phyloP scores from a whole-genome alignment of 2,113 vertebrate species.

The Anhinga anhinga region DNA sequence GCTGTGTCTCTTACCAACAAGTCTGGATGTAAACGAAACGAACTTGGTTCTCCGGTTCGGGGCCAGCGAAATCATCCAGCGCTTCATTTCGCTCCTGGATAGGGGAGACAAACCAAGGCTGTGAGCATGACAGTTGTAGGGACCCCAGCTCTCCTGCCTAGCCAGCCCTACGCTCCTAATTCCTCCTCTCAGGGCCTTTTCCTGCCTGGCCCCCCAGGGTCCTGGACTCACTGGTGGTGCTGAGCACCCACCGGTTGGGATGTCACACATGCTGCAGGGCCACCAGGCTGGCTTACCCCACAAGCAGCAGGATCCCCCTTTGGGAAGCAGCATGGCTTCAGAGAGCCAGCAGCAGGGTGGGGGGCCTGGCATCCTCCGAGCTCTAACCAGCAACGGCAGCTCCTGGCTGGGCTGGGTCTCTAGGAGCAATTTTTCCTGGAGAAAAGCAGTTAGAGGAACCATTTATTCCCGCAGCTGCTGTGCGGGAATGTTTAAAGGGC shows the following conservation, averaged over 20 bases:
- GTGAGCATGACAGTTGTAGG: background rate
- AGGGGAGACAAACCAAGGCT: background rate
- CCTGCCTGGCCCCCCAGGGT: background rate
- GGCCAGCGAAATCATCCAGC: slow-evolving; percentile 92
- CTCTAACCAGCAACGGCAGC: background rate
- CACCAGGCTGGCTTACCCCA: background rate
- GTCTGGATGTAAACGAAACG: slow-evolving; percentile 86
- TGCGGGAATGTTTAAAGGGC: background rate
- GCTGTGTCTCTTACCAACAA: slow-evolving; percentile 80
- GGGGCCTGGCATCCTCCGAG: background rate
- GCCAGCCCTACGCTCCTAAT: background rate
- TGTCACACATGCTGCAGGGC: background rate
- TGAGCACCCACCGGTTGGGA: background rate
- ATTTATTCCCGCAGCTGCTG: background rate
- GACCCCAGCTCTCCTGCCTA: background rate
- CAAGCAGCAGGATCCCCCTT: background rate
- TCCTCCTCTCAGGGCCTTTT: background rate
- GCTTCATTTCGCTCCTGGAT: slow-evolving; percentile 92
- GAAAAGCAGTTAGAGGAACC: background rate
- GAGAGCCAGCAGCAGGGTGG: background rate
- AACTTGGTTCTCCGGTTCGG: slow-evolving; percentile 93
- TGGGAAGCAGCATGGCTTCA: background rate
- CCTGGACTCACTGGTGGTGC: background rate
- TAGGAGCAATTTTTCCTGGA: background rate
- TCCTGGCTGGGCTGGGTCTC: background rate